phyloP scores from a whole-genome alignment of 2,888 invertebrate genomes.

The Lathronympha strigana region DNA sequence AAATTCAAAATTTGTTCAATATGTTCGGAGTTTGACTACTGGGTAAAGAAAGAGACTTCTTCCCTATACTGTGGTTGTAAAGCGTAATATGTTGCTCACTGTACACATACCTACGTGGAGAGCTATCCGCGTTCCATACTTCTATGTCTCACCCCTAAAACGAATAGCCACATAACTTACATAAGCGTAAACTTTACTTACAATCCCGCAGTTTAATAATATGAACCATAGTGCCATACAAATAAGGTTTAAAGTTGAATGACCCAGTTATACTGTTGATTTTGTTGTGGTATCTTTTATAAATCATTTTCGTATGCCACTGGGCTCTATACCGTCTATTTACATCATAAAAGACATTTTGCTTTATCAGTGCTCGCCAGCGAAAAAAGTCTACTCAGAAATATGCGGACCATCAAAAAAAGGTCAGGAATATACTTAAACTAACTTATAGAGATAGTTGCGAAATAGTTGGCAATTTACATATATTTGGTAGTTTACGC shows the following conservation, averaged over 20 bases:
- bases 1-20: no score
- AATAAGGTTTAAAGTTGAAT: slow-evolving; percentile 1
- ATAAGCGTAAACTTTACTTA: slow-evolving; percentile 9
- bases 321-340: slow-evolving; percentile 48
- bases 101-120: background rate
- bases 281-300: slow-evolving; percentile 28
- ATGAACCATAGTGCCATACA: background rate
- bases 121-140: slow-evolving; percentile 2
- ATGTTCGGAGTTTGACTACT: no score
- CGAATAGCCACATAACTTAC: slow-evolving; percentile 24
- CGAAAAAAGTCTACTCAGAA: slow-evolving; percentile 62
- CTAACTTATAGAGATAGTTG: slow-evolving; percentile 22
- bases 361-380: slow-evolving; percentile 62
- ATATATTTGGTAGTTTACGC: background rate
- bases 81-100: no score
- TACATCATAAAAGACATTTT: slow-evolving; percentile 66
- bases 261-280: background rate
- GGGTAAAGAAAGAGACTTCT: no score
- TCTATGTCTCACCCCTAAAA: slow-evolving; percentile 14
- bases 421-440: slow-evolving; percentile 46
- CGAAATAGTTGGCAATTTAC: slow-evolving; percentile 21
- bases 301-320: slow-evolving; percentile 43
- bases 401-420: slow-evolving; percentile 60
- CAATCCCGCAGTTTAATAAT: background rate
- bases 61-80: no score